phyloP scores from a whole-genome alignment of 2,888 invertebrate species.

The Lumbricus terrestris region DNA sequence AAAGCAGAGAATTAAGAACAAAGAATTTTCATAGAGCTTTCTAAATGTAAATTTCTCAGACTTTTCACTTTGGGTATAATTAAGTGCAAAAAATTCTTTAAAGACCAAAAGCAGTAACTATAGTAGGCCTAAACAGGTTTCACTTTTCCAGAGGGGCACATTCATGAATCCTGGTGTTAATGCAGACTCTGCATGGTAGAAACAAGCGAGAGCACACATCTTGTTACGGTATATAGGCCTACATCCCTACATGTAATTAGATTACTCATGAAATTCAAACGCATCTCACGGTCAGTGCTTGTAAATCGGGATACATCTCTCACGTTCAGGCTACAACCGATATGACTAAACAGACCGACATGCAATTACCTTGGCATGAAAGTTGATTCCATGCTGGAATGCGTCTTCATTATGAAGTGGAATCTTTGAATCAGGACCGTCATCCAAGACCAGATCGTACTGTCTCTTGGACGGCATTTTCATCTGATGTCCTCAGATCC shows the following conservation, averaged over 20 bases:
- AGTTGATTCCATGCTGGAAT: slow-evolving; percentile 92
- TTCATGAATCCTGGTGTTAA: not conserved
- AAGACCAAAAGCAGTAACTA: no score
- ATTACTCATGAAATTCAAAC: not conserved
- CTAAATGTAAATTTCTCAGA: no score
- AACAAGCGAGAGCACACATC: not conserved
- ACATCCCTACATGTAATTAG: no score
- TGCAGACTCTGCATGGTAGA: not conserved
- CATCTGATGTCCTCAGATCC: not conserved
- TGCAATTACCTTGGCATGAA: slow-evolving; percentile 87
- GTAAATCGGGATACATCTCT: not conserved
- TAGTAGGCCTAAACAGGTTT: no score
- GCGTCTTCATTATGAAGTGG: slow-evolving; percentile 96
- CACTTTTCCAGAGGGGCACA: no score
- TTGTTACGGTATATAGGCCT: no score
- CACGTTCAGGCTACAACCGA: not conserved
- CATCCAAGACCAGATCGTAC: slow-evolving; percentile 92
- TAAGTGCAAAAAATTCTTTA: no score
- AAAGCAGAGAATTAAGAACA: no score
- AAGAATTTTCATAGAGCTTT: no score
- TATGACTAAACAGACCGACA: not conserved
- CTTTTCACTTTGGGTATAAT: no score
- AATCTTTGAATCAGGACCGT: slow-evolving; percentile 91
- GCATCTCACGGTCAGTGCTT: not conserved
- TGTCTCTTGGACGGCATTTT: slow-evolving; percentile 65